Percentiles rank a stretch among this genome's conserved stretches.
phyloP scores from a whole-genome alignment of 2,888 invertebrate genomes.

The Eilema griseolum region DNA sequence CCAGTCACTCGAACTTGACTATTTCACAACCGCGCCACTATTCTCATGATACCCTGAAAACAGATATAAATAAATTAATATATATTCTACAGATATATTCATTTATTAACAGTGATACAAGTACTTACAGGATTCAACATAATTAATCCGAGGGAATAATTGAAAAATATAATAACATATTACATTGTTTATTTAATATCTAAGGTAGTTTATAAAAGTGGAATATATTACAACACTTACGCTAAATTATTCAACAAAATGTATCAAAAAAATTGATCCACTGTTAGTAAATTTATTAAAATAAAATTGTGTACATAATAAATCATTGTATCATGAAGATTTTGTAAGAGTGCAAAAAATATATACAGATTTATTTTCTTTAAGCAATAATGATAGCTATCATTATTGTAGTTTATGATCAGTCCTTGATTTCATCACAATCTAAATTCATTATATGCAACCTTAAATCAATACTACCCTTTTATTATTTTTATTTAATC shows the following conservation, averaged over 20 bases:
- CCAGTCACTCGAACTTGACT: slow-evolving; percentile 4
- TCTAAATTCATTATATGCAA: slow-evolving; percentile 70
- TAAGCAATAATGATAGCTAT: slow-evolving; percentile 41
- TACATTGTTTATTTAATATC: slow-evolving; percentile 77
- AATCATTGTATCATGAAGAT: slow-evolving; percentile 58
- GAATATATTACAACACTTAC: slow-evolving; percentile 81
- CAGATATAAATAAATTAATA: slow-evolving; percentile 12
- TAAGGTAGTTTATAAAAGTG: slow-evolving; percentile 78
- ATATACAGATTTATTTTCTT: slow-evolving; percentile 64
- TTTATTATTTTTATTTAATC: slow-evolving; percentile 49
- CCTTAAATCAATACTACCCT: slow-evolving; percentile 53
- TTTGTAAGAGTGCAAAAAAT: slow-evolving; percentile 69
- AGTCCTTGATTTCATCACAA: slow-evolving; percentile 79
- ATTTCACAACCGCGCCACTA: slow-evolving; percentile 51
- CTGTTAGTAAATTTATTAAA: slow-evolving; percentile 68
- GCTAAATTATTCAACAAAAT: slow-evolving; percentile 72
- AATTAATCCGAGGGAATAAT: slow-evolving; percentile 28
- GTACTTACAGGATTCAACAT: slow-evolving; percentile 39
- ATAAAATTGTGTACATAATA: slow-evolving; percentile 68
- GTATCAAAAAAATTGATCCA: slow-evolving; percentile 77
- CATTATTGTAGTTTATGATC: slow-evolving; percentile 64
- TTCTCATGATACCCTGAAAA: slow-evolving; percentile 51
- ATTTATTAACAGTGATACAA: neutral
- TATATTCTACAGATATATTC: neutral
- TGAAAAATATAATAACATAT: slow-evolving; percentile 67